Evolutionary conservation across 2,113 vertebrate species (phyloP), one percentile per base, ranked within the genome.

Genomic region (Synodontis membranacea): DNA sequence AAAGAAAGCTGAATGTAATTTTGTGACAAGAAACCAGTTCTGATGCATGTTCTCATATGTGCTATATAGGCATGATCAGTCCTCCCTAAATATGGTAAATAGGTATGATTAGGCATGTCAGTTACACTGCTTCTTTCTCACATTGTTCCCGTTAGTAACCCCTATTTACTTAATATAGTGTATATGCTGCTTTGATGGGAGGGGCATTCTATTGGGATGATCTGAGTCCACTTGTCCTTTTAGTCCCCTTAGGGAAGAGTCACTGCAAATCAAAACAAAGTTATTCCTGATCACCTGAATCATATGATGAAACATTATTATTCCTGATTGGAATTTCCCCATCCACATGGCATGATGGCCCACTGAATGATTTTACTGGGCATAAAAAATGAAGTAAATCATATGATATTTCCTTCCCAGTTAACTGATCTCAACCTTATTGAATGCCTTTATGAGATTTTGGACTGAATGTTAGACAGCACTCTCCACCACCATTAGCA

Each of bases 1-100:
- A 52, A 86, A 85, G 31, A 75, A 88, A 64, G 72, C 80, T 86
- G 66, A 80, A 48, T 84, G 72, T 62, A 81, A 87, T 87, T 87
- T 79, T 48, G 23, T 56, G 76, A 81, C n/a, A 52, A 75, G 39
- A 37, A 12, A 52, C 39, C 28, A 8, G 34, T 88, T 83, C 89
- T 89, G 89, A 87, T 80, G 88, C 60, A 83, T 39, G n/a, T 21
- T 60, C 79, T 81, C 75, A 84, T 54, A 81, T 75, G 46, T 84
- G 52, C 84, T 80, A 70, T 80, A 84, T 80, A 66, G 79, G 78
- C 84, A 70, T 80, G 58, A 84, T 75, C 76, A 79, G n/a, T 85
- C 52, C 56, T 54, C 17, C 15, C 15, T 76, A n/a, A 54, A 85
- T 31, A 82, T 54, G 7, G 46, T 52, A 54, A 79, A 52, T 54